Conservation (phyloP, 2,888 invertebrate species). For the Emmelina monodactyla region DNA sequence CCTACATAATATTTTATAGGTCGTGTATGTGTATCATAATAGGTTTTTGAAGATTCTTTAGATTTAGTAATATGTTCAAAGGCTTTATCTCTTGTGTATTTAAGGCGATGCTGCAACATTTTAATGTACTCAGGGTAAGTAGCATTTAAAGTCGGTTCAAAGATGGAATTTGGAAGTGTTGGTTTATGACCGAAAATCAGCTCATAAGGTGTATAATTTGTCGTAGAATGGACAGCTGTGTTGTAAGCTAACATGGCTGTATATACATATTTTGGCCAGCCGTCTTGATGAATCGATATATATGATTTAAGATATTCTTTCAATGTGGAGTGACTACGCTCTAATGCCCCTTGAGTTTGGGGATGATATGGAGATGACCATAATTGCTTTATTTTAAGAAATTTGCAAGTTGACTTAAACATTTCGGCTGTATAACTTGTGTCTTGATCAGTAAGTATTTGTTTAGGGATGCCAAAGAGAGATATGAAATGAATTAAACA, state of each 20-base stretch:
- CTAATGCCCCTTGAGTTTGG: constrained; percentile 17
- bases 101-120: constrained; percentile 19
- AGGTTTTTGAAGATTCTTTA: constrained; percentile 22
- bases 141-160: not conserved
- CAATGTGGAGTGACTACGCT: constrained; percentile 17
- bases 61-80: constrained; percentile 17
- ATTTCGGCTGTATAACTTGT: constrained; percentile 16
- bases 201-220: constrained; percentile 23
- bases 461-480: constrained; percentile 26
- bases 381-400: constrained; percentile 17
- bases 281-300: constrained; percentile 15
- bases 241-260: constrained; percentile 25
- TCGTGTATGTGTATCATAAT: constrained; percentile 14
- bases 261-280: constrained; percentile 23
- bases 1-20: constrained; percentile 12
- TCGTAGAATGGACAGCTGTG: constrained; percentile 21
- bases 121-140: constrained; percentile 19
- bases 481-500: constrained; percentile 24
- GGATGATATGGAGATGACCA: constrained; percentile 20
- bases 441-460: constrained; percentile 29
- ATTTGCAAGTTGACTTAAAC: constrained; percentile 14
- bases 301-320: constrained; percentile 17
- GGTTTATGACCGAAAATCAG: constrained; percentile 23
- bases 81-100: constrained; percentile 17
- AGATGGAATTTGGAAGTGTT: constrained; percentile 9